A percentile compares a stretch with the other conserved stretches of the same genome.
Evolutionary conservation across 2,888 invertebrate genomes (phyloP).

Genomic region (Phalera bucephala): DNA sequence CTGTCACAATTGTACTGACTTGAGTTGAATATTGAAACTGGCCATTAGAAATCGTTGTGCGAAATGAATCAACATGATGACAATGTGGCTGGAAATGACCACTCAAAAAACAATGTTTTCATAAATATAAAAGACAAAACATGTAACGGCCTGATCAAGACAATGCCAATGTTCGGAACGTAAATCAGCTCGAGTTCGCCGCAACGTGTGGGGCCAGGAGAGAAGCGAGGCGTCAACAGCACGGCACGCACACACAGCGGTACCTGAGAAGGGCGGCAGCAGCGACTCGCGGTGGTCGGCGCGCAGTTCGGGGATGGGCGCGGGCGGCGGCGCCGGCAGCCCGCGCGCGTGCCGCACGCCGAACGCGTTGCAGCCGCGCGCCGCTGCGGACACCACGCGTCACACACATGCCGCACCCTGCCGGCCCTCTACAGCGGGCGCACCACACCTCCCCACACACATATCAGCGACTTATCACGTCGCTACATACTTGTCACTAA

Average conservation of each 20-base stretch:
- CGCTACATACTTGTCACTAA: too few relatives aligned
- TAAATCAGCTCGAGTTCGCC: neutral
- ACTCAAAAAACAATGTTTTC: too few relatives aligned
- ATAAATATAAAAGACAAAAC: too few relatives aligned
- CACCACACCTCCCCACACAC: neutral
- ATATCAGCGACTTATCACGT: too few relatives aligned
- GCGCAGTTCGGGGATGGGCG: constrained; percentile 94
- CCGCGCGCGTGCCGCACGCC: constrained; percentile 93
- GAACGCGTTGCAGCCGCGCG: constrained; percentile 87
- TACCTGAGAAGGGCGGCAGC: constrained; percentile 75
- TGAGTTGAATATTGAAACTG: too few relatives aligned
- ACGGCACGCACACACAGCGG: constrained; percentile 9
- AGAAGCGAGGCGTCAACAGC: neutral
- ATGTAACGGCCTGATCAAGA: too few relatives aligned
- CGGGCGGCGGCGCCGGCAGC: constrained; percentile 91
- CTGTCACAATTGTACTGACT: too few relatives aligned
- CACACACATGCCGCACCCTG: constrained; percentile 68
- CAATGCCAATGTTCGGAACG: too few relatives aligned
- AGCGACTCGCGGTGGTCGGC: constrained; percentile 58
- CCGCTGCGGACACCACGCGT: constrained; percentile 80
- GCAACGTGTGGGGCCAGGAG: neutral
- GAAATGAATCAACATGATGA: too few relatives aligned
- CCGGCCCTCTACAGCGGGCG: constrained; percentile 49
- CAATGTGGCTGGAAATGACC: too few relatives aligned
- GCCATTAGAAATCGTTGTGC: too few relatives aligned